Evolutionary conservation across 2,888 invertebrate species (phyloP).

Genomic region (Synergus laeviventris): DNA sequence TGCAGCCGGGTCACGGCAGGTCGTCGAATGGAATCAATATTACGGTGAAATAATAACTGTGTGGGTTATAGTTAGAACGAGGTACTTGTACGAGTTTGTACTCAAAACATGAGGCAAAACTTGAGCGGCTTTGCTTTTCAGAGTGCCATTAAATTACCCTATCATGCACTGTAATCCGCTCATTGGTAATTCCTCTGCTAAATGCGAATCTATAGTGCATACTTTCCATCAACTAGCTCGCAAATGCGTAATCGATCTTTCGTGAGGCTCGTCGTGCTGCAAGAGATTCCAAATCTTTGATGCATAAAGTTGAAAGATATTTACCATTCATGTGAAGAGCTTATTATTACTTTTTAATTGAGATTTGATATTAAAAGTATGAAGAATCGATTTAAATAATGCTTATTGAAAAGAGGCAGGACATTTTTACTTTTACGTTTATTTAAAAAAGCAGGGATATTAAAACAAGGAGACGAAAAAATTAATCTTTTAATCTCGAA

Average conservation of each 20-base stretch:
- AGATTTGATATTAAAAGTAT: background rate
- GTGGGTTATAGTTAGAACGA: conserved; percentile 24
- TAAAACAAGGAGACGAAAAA: background rate
- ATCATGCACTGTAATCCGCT: conserved; percentile 18
- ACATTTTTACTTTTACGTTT: too few relatives aligned
- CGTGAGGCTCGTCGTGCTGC: background rate
- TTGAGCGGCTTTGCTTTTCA: conserved; percentile 27
- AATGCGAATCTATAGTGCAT: conserved; percentile 19
- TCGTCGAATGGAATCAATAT: conserved; percentile 69
- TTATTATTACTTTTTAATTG: background rate
- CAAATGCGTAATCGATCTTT: conserved; percentile 9
- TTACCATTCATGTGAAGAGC: background rate
- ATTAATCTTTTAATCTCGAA: background rate
- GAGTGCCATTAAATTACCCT: conserved; percentile 28
- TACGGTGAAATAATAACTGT: conserved; percentile 61
- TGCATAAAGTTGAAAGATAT: background rate
- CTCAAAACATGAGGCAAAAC: background rate
- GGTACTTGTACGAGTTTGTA: background rate
- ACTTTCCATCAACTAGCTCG: conserved; percentile 4
- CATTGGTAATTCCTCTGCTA: conserved; percentile 27
- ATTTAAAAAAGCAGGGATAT: background rate
- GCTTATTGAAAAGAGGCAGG: too few relatives aligned
- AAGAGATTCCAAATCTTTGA: conserved; percentile 8
- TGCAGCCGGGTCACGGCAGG: conserved; percentile 68
- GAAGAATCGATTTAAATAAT: background rate